phyloP scores from a whole-genome alignment of 2,113 vertebrate genomes.

The Laticauda colubrina region DNA sequence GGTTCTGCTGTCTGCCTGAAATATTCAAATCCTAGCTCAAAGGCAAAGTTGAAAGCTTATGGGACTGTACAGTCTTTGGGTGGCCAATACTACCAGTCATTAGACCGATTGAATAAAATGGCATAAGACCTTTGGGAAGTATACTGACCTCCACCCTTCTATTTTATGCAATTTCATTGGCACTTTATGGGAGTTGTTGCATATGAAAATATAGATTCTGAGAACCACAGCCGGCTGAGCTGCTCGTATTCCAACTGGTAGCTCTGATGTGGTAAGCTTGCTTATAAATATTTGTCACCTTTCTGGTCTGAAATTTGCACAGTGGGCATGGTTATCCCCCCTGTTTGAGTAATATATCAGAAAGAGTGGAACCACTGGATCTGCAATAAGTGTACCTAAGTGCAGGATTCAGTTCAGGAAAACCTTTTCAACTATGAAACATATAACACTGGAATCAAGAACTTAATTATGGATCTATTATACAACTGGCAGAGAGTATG shows the following conservation, averaged over 20 bases:
- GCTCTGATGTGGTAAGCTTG: no score
- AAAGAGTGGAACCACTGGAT: background rate
- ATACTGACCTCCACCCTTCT: background rate
- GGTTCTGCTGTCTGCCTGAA: no score
- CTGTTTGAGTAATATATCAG: background rate
- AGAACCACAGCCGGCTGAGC: background rate
- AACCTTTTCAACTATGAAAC: background rate
- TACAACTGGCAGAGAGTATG: background rate
- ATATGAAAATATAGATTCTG: background rate
- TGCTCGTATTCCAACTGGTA: background rate
- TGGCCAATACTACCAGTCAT: background rate
- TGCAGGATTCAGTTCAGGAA: background rate
- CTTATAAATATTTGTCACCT: background rate
- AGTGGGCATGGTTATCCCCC: background rate
- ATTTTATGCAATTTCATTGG: background rate
- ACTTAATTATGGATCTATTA: background rate
- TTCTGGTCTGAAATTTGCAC: background rate
- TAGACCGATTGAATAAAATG: background rate
- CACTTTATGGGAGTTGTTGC: background rate
- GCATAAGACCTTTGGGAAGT: background rate
- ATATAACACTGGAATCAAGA: background rate
- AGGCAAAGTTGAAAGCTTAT: background rate
- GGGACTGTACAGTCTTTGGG: background rate
- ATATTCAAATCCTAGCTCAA: background rate
- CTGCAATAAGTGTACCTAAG: background rate